Evolutionary conservation across 2,888 invertebrate species (phyloP), one percentile per base, ranked within the genome.

Genomic region (Idaea dimidiata): DNA sequence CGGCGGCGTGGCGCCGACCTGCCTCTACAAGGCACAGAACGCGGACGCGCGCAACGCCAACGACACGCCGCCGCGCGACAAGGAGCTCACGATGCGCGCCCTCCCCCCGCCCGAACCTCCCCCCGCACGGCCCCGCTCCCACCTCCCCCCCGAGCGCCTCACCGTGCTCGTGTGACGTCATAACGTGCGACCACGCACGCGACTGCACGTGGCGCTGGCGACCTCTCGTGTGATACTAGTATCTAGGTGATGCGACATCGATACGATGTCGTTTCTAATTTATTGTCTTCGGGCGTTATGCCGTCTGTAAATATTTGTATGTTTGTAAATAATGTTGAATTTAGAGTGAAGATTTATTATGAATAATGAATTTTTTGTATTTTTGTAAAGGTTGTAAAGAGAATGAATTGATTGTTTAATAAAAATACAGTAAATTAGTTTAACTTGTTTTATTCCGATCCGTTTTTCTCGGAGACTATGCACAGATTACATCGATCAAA

Each of bases 41-140:
- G 95, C 96, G 60, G 97, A 97, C 84, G 96, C 96, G 84, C 94
- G 96, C n/a, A n/a, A n/a, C n/a, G n/a, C n/a, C 77, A 97, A 97
- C 89, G 97, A 96, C 87, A 97, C 96, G 60, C 96, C 96, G 66
- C 95, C 95, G 76, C 93, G 94, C 75, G 94, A 94, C 84, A 96
- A 96, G 93, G 96, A 96, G 93, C 95, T 96, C 82, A 95, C 95
- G 76, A 96, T 96, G 92, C 95, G 95, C 84, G 95, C 95, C 83
- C 85, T 88, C 76, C 87, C 89, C 75, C 86, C 88, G 67, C 88
- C 87, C 61, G 86, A 80, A 79, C 86, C 87, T 73, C 85, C 85
- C 68, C 84, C 84, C 69, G 71, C 61, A n/a, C n/a, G n/a, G n/a
- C n/a, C n/a, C n/a, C n/a, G n/a, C n/a, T n/a, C n/a, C 62, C 66